Base-by-base conservation (phyloP, 2,797 vertebrate genomes). In the Ctenopoma kingsleyae region DNA sequence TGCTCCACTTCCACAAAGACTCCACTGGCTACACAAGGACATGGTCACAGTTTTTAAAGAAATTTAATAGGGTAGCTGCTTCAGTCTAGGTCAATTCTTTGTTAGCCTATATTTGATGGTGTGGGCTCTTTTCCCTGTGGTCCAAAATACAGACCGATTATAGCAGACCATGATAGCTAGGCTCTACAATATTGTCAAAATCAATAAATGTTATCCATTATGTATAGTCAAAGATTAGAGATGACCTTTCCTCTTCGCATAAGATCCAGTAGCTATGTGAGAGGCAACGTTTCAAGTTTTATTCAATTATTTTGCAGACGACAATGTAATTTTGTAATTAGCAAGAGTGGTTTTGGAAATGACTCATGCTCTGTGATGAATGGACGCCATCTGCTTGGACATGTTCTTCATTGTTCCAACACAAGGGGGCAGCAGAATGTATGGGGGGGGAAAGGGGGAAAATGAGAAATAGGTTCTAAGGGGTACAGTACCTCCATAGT, bases 401-500 rank as follows among this genome's bases (percentile, higher is more conserved):
- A 85, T 54, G 60, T 73, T 76, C 57, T 84, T 69, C 73, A 67
- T 87, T 48, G 84, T 88, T 85, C 55, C 76, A 87, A 89, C 91
- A 92, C 88, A 89, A 88, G 90, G 85, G 88, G 91, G 91, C 91
- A 91, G 91, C 87, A 90, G 77, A 83, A 88, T 86, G 87, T 87
- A 91, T 86, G 77, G 44, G 46, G 43, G 72, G 60, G 17, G 2
- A 1, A 25, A 25, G 9, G 57, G 62, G 79, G 65, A 35, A 61
- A 67, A 83, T 87, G 82, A 90, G 81, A 92, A 89, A 91, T 92
- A 92, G 88, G 91, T 89, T 96, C 96, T 96, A 96, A 96, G 97
- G 96, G 96, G 97, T 99, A 99, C 98, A 97, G 96, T 98, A 99
- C 98, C 98, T 99, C 98, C 98, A 99, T 99, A 96, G 98, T 99